Evolutionary conservation across 2,888 invertebrate genomes (phyloP).

Genomic region (Drosophila pegasa): DNA sequence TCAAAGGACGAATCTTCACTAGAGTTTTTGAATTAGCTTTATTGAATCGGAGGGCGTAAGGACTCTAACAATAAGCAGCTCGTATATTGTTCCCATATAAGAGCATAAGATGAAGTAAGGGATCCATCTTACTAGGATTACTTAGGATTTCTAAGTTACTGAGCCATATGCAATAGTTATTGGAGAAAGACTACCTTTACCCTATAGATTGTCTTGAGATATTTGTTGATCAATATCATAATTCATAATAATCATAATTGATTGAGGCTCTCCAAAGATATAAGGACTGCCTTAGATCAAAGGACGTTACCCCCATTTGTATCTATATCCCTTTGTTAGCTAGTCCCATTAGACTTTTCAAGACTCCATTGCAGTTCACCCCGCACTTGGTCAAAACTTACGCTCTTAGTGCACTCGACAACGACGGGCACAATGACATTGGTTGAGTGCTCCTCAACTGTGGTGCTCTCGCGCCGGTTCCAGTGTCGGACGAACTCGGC

Average conservation of each 20-base stretch:
- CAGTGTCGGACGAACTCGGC: slow-evolving; percentile 90
- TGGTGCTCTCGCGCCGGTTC: slow-evolving; percentile 89
- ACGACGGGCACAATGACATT: slow-evolving; percentile 70
- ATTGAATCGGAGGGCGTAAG: background rate
- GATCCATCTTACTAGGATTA: no score
- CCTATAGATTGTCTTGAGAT: background rate
- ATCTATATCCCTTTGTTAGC: background rate
- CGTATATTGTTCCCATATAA: no score
- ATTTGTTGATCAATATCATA: background rate
- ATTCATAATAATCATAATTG: background rate
- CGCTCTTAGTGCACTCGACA: slow-evolving; percentile 69
- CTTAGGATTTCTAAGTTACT: no score
- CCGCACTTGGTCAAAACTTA: slow-evolving; percentile 45
- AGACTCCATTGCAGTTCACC: background rate
- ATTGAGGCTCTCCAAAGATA: no score
- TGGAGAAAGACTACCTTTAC: background rate
- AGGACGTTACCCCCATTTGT: background rate
- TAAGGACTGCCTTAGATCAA: background rate
- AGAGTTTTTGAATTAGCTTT: no score
- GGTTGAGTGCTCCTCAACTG: slow-evolving; percentile 80
- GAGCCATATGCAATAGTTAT: background rate
- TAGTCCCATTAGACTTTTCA: background rate
- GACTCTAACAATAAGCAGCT: no score
- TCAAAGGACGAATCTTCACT: no score
- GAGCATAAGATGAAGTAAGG: no score